Conservation (phyloP, 2,888 invertebrate species). For the Stenchaetothrips biformis region DNA sequence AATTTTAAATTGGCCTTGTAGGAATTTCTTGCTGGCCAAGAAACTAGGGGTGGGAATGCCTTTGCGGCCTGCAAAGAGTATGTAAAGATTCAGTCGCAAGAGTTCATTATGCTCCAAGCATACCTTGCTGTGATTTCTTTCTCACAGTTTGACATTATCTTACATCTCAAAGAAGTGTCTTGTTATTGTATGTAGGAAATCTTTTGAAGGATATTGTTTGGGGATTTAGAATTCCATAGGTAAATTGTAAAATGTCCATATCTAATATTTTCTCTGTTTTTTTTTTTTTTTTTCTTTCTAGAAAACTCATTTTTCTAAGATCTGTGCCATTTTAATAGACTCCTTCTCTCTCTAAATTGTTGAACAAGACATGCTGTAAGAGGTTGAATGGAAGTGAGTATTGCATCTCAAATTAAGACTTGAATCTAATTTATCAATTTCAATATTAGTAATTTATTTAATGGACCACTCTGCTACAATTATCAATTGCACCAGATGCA, state of each 20-base stretch:
- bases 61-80: neutral
- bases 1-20: too few species aligned
- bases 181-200: neutral
- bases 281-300: neutral
- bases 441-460: too few species aligned
- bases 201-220: neutral
- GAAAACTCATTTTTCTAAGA: neutral
- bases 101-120: neutral
- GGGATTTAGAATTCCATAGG: neutral
- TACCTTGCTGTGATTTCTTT: neutral
- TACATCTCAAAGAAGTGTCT: too few species aligned
- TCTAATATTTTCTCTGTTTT: neutral
- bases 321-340: neutral
- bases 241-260: neutral
- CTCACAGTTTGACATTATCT: neutral
- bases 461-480: too few species aligned
- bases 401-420: neutral
- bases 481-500: neutral
- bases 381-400: neutral
- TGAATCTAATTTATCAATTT: neutral
- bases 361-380: too few species aligned
- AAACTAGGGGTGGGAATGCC: neutral
- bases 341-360: neutral
- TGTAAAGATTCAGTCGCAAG: neutral
- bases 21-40: slow-evolving; percentile 14